phyloP scores from a whole-genome alignment of 2,113 vertebrate species.

The Polypterus bichir region DNA sequence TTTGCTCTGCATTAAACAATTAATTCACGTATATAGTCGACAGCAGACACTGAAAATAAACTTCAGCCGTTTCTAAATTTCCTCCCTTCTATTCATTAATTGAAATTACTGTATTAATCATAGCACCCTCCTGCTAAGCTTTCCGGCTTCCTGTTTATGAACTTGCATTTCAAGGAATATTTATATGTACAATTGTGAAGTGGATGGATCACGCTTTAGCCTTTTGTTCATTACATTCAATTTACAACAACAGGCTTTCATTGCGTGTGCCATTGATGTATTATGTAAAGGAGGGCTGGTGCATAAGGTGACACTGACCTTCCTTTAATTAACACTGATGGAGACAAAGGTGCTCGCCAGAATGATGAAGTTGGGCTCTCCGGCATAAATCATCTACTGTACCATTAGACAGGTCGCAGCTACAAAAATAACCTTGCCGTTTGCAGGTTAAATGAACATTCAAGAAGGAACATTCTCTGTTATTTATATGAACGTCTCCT shows the following conservation, averaged over 20 bases:
- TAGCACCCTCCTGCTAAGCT: not conserved
- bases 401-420: constrained; percentile 44
- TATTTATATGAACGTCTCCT: constrained; percentile 34
- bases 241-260: constrained; percentile 65
- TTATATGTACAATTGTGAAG: constrained; percentile 53
- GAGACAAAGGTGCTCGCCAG: constrained; percentile 92
- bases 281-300: constrained; percentile 91
- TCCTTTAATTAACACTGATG: constrained; percentile 98
- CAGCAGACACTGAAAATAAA: too few relatives aligned
- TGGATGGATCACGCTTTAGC: constrained; percentile 57
- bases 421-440: constrained; percentile 86
- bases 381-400: constrained; percentile 81
- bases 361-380: constrained; percentile 75
- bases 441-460: constrained; percentile 68
- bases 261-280: constrained; percentile 81
- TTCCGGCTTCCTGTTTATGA: constrained; percentile 54
- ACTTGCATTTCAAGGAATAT: constrained; percentile 54
- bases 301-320: constrained; percentile 95
- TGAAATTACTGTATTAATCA: constrained; percentile 2
- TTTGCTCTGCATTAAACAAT: too few relatives aligned
- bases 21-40: too few relatives aligned
- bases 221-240: constrained; percentile 52
- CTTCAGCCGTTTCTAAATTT: too few relatives aligned
- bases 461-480: constrained; percentile 40
- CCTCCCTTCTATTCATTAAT: too few relatives aligned